phyloP scores from a whole-genome alignment of 2,113 vertebrate genomes.

The Syrrhaptes paradoxus region DNA sequence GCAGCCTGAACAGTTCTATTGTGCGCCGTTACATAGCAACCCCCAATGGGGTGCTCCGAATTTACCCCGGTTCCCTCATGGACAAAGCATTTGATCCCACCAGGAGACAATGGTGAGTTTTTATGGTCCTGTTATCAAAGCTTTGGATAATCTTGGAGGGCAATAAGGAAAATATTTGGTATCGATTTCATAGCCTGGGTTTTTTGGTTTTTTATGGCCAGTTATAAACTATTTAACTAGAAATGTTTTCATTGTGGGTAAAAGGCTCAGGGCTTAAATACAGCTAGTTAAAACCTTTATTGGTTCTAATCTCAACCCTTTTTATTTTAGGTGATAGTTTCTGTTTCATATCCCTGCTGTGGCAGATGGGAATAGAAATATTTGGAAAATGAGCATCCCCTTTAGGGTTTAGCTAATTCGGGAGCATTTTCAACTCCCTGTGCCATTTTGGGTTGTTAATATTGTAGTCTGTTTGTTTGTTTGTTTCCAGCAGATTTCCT shows the following conservation, averaged over 20 bases:
- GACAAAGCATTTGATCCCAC: constrained; percentile 99
- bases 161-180: background rate
- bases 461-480: background rate
- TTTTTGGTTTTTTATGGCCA: background rate
- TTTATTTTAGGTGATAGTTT: background rate
- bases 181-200: background rate
- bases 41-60: constrained; percentile 98
- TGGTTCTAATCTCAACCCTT: background rate
- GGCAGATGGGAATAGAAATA: constrained; percentile 39
- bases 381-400: background rate
- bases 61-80: constrained; percentile 99
- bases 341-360: background rate
- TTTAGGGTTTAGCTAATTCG: background rate
- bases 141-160: constrained; percentile 30
- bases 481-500: background rate
- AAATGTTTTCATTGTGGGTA: rapidly evolving
- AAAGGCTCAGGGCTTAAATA: background rate
- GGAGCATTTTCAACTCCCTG: background rate
- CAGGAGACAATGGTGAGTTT: constrained; percentile 97
- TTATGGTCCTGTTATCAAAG: constrained; percentile 61
- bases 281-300: background rate
- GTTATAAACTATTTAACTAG: background rate
- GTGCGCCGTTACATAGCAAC: constrained; percentile 99
- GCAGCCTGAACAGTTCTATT: constrained; percentile 98
- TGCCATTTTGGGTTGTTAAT: background rate